Evolutionary conservation across 2,113 vertebrate genomes (phyloP).

Genomic region (Probosciger aterrimus): DNA sequence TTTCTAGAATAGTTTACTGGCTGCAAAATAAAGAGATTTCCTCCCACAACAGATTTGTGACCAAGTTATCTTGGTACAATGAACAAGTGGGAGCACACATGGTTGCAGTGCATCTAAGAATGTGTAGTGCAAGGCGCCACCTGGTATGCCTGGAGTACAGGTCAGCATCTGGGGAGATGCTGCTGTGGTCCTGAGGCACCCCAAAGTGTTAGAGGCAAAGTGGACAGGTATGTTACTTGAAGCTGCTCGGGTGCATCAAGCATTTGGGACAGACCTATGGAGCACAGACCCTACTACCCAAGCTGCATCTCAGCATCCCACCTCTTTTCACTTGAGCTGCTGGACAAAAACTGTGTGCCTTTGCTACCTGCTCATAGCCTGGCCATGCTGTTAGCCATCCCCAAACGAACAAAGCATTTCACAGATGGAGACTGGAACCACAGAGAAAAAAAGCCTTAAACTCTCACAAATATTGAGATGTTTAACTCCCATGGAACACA

Average conservation of each 20-base stretch:
- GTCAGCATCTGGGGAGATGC: not conserved
- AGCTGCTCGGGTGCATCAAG: not conserved
- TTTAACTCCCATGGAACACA: not conserved
- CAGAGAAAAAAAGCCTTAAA: not conserved
- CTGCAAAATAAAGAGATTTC: constrained; percentile 4
- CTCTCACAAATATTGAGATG: not conserved
- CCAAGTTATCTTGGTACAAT: not conserved
- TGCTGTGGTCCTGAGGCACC: not conserved
- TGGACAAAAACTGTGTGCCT: not conserved
- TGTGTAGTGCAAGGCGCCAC: rapidly evolving
- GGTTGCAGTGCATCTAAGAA: not conserved
- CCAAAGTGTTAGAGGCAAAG: not conserved
- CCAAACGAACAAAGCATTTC: not conserved
- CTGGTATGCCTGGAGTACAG: not conserved
- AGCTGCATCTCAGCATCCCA: not conserved
- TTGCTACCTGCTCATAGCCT: not conserved
- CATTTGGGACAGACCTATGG: not conserved
- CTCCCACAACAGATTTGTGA: not conserved
- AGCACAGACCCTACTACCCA: not conserved
- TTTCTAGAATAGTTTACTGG: not conserved
- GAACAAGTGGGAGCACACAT: not conserved
- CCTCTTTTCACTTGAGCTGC: not conserved
- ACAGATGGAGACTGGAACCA: not conserved
- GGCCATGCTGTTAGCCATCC: not conserved
- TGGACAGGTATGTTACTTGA: not conserved